Evolutionary conservation across 1,140 invertebrate species (phyloP).

Genomic region (Heliothis virescens): DNA sequence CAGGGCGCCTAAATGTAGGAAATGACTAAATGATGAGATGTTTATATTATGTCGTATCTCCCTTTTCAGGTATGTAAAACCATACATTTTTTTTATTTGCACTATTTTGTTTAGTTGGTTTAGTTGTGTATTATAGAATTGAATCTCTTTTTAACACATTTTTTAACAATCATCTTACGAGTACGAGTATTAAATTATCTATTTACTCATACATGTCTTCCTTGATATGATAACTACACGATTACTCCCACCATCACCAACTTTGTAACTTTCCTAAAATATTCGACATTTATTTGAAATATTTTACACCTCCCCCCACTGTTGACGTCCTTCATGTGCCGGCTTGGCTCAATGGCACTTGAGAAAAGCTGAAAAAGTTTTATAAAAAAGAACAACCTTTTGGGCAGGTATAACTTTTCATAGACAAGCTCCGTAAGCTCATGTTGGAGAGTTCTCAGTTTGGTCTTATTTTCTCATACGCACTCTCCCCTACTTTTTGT

Average conservation of each 20-base stretch:
- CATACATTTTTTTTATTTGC: too few relatives aligned
- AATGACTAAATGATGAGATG: too few relatives aligned
- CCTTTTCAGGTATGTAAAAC: too few relatives aligned
- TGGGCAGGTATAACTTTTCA: conserved; percentile 42
- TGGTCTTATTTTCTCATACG: conserved; percentile 12
- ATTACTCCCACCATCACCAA: conserved; percentile 8
- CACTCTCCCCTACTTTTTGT: conserved; percentile 28
- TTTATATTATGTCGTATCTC: too few relatives aligned
- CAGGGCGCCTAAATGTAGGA: too few relatives aligned
- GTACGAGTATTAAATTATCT: too few relatives aligned
- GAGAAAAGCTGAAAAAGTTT: conserved; percentile 61
- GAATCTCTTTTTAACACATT: too few relatives aligned
- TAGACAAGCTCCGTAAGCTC: conserved; percentile 44
- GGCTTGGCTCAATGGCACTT: conserved; percentile 62
- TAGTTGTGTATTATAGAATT: too few relatives aligned
- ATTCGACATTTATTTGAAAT: conserved; percentile 52
- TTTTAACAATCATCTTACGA: too few relatives aligned
- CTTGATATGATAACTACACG: neutral
- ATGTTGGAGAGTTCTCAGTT: conserved; percentile 19
- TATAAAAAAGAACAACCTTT: conserved; percentile 56
- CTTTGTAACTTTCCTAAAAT: conserved; percentile 41
- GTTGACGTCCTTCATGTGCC: conserved; percentile 57
- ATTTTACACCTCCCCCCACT: conserved; percentile 49
- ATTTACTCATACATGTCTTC: too few relatives aligned
- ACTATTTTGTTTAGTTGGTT: too few relatives aligned